Percentiles rank a stretch among this genome's conserved stretches.
Evolutionary conservation across 1,140 invertebrate genomes (phyloP).

Genomic region (Papilio polyxenes): DNA sequence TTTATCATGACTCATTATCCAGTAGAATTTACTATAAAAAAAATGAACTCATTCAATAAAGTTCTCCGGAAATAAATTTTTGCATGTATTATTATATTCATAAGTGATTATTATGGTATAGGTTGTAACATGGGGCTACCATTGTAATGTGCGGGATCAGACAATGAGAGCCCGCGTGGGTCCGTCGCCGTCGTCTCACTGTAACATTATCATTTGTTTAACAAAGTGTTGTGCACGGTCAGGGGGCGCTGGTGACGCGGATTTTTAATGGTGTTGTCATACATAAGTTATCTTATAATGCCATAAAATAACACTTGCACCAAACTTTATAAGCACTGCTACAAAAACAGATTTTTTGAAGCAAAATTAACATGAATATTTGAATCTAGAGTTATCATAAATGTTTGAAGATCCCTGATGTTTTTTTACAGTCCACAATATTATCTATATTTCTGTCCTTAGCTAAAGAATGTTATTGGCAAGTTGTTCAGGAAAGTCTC

Average conservation of each 20-base stretch:
- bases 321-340: neutral
- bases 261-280: conserved; percentile 44
- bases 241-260: conserved; percentile 16
- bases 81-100: neutral
- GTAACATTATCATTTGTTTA: conserved; percentile 48
- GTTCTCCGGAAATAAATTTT: too few relatives aligned
- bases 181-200: conserved; percentile 42
- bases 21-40: too few relatives aligned
- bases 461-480: neutral
- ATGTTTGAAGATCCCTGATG: too few relatives aligned
- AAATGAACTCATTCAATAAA: too few relatives aligned
- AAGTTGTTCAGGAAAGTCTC: conserved; percentile 7
- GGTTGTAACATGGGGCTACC: neutral
- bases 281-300: conserved; percentile 61
- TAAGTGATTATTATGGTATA: neutral
- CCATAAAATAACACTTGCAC: conserved; percentile 29
- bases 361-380: neutral
- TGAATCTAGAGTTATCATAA: too few relatives aligned
- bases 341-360: neutral
- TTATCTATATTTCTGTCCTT: neutral
- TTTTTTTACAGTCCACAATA: neutral
- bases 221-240: conserved; percentile 43
- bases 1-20: too few relatives aligned
- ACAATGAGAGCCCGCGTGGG: neutral
- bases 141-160: neutral